Evolutionary conservation across 1,140 invertebrate species (phyloP).

Genomic region (Ceratitis capitata): DNA sequence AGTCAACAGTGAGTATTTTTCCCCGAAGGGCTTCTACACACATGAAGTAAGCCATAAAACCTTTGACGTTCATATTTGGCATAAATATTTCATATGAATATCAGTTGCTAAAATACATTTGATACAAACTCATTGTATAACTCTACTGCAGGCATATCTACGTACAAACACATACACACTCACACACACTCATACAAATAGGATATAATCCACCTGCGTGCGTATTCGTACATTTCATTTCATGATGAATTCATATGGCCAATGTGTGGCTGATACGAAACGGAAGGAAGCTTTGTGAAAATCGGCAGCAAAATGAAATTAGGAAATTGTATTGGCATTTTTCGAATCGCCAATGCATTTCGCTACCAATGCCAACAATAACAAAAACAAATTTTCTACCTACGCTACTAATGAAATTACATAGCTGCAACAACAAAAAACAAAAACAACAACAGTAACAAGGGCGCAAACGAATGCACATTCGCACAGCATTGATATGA

Average conservation of each 20-base stretch:
- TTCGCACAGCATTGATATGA: too few species aligned
- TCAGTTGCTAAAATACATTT: neutral
- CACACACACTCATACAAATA: neutral
- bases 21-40: neutral
- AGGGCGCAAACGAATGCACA: neutral
- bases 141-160: too few species aligned
- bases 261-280: neutral
- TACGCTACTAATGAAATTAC: neutral
- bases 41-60: neutral
- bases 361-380: neutral
- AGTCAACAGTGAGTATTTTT: too few species aligned
- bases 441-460: neutral
- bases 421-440: neutral
- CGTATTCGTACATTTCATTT: neutral
- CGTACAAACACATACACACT: too few species aligned
- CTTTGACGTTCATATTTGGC: neutral
- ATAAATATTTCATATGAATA: neutral
- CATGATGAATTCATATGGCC: neutral
- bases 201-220: neutral
- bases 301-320: neutral
- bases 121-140: neutral
- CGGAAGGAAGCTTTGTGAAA: neutral
- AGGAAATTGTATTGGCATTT: neutral
- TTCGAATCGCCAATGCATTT: neutral
- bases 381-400: neutral